Evolutionary conservation across 2,797 vertebrate species (phyloP).

Genomic region (Eulemur rubriventer): DNA sequence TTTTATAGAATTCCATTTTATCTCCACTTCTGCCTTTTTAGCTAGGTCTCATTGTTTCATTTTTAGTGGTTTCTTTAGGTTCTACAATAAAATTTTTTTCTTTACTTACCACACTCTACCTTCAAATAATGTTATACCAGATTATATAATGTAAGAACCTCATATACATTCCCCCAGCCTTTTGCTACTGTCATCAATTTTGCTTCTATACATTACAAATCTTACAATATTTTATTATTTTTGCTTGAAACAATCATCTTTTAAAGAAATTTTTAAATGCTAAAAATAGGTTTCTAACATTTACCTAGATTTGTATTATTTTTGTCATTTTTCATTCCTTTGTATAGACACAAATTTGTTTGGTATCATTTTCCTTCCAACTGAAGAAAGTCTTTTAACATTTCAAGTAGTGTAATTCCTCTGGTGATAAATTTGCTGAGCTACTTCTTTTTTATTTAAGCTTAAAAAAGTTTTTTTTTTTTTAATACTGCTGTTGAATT

Average conservation of each 20-base stretch:
- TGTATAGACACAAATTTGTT: background rate
- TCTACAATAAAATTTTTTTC: background rate
- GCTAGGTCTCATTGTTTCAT: background rate
- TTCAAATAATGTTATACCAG: too few relatives aligned
- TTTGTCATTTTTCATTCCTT: background rate
- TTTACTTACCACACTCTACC: background rate
- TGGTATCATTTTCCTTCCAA: background rate
- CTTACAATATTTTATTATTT: background rate
- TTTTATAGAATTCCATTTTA: background rate
- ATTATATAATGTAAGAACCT: background rate
- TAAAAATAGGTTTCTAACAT: background rate
- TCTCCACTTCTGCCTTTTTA: background rate
- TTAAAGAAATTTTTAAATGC: background rate
- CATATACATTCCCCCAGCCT: too few relatives aligned
- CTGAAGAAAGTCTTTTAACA: background rate
- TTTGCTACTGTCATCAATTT: background rate
- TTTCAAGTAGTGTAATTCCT: background rate
- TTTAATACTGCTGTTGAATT: constrained; percentile 69
- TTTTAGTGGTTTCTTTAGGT: background rate
- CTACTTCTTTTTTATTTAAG: background rate
- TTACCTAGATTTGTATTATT: background rate
- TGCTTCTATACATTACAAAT: background rate
- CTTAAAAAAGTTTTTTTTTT: constrained; percentile 18
- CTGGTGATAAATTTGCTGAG: background rate
- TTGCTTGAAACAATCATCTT: background rate